These are phyloP conservation scores for Valencia hispanica DNA, from an alignment of 2,797 vertebrate genomes.

Conservation along the genomic window DNA sequence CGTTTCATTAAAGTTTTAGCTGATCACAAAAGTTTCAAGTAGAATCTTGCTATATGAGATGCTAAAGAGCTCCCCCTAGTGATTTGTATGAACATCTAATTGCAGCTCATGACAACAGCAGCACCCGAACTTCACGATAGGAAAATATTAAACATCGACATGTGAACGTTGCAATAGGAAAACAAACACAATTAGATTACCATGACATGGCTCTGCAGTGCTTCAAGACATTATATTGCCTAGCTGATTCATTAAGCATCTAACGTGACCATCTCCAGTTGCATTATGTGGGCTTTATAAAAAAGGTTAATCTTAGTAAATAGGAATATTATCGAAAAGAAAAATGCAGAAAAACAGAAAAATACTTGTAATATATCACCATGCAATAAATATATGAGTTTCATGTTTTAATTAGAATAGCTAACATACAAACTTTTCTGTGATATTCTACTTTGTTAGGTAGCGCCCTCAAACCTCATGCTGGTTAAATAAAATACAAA, in stretches of 20 bases:
- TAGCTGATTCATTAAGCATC: too few relatives aligned
- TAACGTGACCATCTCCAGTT: background rate
- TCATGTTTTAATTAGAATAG: too few relatives aligned
- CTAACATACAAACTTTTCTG: too few relatives aligned
- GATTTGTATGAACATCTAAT: slow-evolving; percentile 31
- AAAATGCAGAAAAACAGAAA: too few relatives aligned
- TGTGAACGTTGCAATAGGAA: background rate
- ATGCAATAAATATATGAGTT: too few relatives aligned
- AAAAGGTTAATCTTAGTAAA: background rate
- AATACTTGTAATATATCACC: too few relatives aligned
- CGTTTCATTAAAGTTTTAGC: background rate
- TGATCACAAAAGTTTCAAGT: background rate
- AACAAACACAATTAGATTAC: background rate
- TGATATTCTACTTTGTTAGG: too few relatives aligned
- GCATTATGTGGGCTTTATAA: background rate
- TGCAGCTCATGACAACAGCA: background rate
- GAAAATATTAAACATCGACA: background rate
- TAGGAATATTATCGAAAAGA: background rate
- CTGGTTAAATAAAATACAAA: too few relatives aligned
- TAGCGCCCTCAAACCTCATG: too few relatives aligned
- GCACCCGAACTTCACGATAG: background rate
- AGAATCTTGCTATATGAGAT: background rate
- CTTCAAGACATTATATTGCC: background rate
- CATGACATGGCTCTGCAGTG: background rate
- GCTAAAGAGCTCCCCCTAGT: slow-evolving; percentile 60